phyloP scores from a whole-genome alignment of 2,888 invertebrate species.

The Galeruca laticollis region DNA sequence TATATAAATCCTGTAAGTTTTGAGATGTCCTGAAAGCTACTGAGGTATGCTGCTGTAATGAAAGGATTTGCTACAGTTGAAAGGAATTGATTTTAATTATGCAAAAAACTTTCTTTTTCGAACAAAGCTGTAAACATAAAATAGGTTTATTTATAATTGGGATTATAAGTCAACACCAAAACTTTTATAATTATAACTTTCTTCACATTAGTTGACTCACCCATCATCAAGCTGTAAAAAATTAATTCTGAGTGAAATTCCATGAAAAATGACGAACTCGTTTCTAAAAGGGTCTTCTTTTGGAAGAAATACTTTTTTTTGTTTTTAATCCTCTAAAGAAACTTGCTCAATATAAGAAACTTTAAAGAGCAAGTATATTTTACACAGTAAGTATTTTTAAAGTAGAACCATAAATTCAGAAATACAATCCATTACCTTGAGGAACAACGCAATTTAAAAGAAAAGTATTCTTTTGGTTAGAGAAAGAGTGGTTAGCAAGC shows the following conservation, averaged over 20 bases:
- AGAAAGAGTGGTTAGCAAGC: conserved; percentile 38
- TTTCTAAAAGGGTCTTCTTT: conserved; percentile 17
- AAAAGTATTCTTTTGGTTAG: conserved; percentile 42
- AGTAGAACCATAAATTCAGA: conserved; percentile 51
- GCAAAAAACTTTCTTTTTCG: background rate
- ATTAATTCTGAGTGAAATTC: conserved; percentile 2
- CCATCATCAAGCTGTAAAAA: background rate
- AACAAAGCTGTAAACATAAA: too few relatives aligned
- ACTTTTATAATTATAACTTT: background rate
- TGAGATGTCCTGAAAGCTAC: conserved; percentile 2
- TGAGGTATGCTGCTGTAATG: background rate
- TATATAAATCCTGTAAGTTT: conserved; percentile 13
- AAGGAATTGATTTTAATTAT: background rate
- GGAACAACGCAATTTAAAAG: conserved; percentile 50
- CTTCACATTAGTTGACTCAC: background rate
- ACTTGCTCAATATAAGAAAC: conserved; percentile 45
- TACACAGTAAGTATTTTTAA: conserved; percentile 52
- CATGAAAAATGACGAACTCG: conserved; percentile 19
- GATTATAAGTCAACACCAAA: background rate
- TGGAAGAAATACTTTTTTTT: conserved; percentile 37
- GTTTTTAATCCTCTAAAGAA: conserved; percentile 41
- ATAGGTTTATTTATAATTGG: background rate
- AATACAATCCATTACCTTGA: conserved; percentile 52
- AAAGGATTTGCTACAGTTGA: background rate
- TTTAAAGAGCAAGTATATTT: conserved; percentile 46